Evolutionary conservation across 1,140 invertebrate genomes (phyloP), one percentile per base, ranked within the genome.

Genomic region (Phymorhynchus buccinoides): DNA sequence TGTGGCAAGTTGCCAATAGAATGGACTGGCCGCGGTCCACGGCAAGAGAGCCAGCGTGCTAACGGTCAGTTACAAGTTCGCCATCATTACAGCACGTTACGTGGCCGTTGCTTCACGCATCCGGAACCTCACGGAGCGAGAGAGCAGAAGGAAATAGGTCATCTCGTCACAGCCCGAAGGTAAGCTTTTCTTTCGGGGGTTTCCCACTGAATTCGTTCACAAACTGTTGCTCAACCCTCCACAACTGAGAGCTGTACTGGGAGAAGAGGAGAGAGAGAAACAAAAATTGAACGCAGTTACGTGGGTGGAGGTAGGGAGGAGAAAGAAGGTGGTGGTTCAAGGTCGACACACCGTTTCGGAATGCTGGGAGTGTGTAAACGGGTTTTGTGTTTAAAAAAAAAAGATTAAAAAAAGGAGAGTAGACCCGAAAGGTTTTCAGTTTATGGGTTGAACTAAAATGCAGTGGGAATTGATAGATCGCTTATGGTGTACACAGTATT

Each of bases 191-290:
- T 22, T 62, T 14, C 14, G 56, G 56, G 56, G 56, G 56, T 62
- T 62, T 27, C 56, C 56, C 56, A 14, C 56, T 62, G 6, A 22
- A 62, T 6, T 62, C 56, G 14, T 62, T 62, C 56, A 62, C n/a
- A 62, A 62, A 62, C 56, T 62, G 56, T 62, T 62, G 56, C 56
- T 62, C 56, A 62, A 62, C 56, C n/a, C 56, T 62, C 56, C 56
- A 9, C 12, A 18, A 9, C 22, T 52, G 48, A 52, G 48, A 18
- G 48, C 0, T 14, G 48, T 14, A 52, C 12, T 9, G 48, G 22
- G 22, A 18, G 48, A 18, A 52, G 48, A 52, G 48, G 22, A 62
- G 56, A 14, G 6, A 27, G n/a, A 62, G 6, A 62, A 62, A 62
- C 22, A 62, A 62, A 62, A 14, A 62, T n/a, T n/a, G n/a, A 62